These are phyloP conservation scores for Rhinopithecus roxellana DNA, from an alignment of 2,113 vertebrate genomes.

Conservation along the genomic window DNA sequence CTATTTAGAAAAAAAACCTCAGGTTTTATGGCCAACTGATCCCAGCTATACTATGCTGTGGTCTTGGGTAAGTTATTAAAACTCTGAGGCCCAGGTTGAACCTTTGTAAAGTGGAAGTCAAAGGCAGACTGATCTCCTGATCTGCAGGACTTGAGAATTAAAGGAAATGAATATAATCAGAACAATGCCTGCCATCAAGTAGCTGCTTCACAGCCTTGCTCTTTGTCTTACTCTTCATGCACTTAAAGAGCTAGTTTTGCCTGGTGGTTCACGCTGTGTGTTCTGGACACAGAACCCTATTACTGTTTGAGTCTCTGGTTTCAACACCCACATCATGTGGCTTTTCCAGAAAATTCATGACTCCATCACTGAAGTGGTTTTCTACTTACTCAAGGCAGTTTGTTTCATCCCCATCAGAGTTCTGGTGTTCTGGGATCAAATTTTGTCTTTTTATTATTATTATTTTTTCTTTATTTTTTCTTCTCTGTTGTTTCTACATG, in stretches of 20 bases:
- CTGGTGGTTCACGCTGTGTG: fast-evolving
- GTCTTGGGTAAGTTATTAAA: not conserved
- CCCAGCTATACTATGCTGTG: not conserved
- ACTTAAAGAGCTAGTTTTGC: not conserved
- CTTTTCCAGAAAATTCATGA: not conserved
- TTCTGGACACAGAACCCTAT: not conserved
- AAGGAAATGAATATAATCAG: not conserved
- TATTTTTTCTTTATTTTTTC: not conserved
- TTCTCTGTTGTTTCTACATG: not conserved
- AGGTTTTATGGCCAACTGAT: not conserved
- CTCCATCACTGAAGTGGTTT: not conserved
- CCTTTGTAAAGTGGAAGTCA: not conserved
- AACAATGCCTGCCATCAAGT: fast-evolving
- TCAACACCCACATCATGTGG: not conserved
- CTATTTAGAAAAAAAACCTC: not conserved
- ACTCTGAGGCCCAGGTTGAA: not conserved
- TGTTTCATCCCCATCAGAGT: not conserved
- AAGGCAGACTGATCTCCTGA: not conserved
- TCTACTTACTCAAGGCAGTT: not conserved
- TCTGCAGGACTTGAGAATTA: not conserved
- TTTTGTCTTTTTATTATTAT: not conserved
- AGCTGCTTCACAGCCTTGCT: not conserved
- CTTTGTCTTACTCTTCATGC: not conserved
- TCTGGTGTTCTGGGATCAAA: not conserved
- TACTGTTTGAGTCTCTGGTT: not conserved